Evolutionary conservation across 2,888 invertebrate species (phyloP).

Genomic region (Phortica magna): DNA sequence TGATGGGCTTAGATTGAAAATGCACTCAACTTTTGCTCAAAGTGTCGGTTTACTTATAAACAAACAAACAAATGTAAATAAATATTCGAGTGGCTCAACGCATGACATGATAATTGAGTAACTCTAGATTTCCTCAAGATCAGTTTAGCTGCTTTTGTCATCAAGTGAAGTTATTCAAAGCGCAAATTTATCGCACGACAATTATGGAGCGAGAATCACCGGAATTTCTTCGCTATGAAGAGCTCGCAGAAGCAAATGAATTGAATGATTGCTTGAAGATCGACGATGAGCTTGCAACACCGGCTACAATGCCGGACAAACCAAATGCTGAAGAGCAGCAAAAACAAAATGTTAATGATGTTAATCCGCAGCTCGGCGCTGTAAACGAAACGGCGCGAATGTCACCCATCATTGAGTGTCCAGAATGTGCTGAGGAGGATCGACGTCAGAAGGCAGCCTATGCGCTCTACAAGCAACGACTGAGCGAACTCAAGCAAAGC

Average conservation of each 20-base stretch:
- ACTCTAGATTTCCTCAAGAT: too few relatives aligned
- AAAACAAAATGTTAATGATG: too few relatives aligned
- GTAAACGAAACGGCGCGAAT: not conserved
- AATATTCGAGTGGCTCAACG: too few relatives aligned
- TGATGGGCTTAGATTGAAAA: too few relatives aligned
- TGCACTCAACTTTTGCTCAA: too few relatives aligned
- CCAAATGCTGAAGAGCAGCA: not conserved
- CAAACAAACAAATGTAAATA: not conserved
- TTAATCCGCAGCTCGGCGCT: not conserved
- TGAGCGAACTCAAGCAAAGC: not conserved
- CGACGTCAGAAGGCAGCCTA: not conserved
- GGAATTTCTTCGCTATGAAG: slow-evolving; percentile 37
- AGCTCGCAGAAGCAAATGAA: not conserved
- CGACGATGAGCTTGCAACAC: not conserved
- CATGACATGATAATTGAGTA: too few relatives aligned
- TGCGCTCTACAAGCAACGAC: not conserved
- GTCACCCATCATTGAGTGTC: not conserved
- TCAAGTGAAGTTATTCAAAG: too few relatives aligned
- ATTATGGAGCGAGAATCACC: slow-evolving; percentile 35
- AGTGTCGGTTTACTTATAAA: not conserved
- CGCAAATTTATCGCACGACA: slow-evolving; percentile 26
- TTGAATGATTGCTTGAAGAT: not conserved
- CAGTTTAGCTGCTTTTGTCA: too few relatives aligned
- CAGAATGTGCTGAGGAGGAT: not conserved
- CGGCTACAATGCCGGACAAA: not conserved